Evolutionary conservation across 2,888 invertebrate genomes (phyloP).

Genomic region (Megalurothrips usitatus): DNA sequence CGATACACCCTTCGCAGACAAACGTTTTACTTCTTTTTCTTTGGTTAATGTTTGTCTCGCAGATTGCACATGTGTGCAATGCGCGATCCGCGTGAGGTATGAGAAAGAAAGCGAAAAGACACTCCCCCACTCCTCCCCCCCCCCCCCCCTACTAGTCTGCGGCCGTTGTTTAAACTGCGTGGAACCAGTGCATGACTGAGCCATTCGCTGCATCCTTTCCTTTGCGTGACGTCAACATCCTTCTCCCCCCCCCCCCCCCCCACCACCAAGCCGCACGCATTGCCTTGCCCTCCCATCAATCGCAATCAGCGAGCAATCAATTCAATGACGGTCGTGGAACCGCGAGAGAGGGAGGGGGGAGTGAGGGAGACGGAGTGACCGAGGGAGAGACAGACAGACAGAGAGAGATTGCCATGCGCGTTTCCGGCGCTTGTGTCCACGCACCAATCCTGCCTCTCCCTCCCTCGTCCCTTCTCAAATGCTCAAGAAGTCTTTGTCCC

Average conservation of each 20-base stretch:
- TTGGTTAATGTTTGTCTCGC: too few relatives aligned
- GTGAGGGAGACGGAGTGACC: too few relatives aligned
- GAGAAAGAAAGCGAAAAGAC: slow-evolving; percentile 8
- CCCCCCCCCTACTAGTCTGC: not conserved
- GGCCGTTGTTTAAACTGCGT: not conserved
- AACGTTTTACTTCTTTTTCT: too few relatives aligned
- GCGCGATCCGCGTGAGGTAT: not conserved
- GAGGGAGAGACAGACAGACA: too few relatives aligned
- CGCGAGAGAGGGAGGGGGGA: too few relatives aligned
- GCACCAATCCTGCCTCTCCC: too few relatives aligned
- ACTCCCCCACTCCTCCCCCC: not conserved
- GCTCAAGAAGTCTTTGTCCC: too few relatives aligned
- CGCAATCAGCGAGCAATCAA: slow-evolving; percentile 3
- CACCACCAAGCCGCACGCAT: not conserved
- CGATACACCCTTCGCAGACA: too few relatives aligned
- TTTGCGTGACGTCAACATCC: slow-evolving; percentile 3
- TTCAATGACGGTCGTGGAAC: not conserved
- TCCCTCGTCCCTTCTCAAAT: too few relatives aligned
- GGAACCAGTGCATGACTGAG: slow-evolving; percentile 10
- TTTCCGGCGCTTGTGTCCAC: too few relatives aligned
- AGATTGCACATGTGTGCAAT: not conserved
- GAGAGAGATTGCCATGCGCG: too few relatives aligned
- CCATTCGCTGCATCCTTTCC: slow-evolving; percentile 15
- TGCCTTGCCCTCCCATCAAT: slow-evolving; percentile 2
- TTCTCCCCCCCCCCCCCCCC: not conserved